Evolutionary conservation across 2,888 invertebrate genomes (phyloP).

Genomic region (Aromia moschata): DNA sequence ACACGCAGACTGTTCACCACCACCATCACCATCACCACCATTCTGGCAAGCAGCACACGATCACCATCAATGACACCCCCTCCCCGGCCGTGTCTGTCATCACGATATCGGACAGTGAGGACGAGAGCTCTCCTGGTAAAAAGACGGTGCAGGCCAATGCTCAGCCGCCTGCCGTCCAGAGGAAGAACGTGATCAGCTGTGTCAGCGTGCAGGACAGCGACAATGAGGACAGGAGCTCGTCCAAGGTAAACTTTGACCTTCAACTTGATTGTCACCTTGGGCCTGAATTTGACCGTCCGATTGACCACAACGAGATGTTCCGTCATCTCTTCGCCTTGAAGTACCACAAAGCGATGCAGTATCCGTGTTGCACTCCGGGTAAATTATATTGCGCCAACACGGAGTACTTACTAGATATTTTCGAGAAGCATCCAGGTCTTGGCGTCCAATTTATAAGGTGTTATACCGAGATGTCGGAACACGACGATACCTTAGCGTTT

Average conservation of each 20-base stretch:
- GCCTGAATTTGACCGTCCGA: neutral
- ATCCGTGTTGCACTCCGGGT: too few species aligned
- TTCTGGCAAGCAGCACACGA: conserved; percentile 78
- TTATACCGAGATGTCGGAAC: too few species aligned
- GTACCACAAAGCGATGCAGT: too few species aligned
- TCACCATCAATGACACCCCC: conserved; percentile 94
- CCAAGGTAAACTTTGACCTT: conserved; percentile 54
- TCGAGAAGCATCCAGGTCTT: too few species aligned
- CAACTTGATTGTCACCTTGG: neutral
- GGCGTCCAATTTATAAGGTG: too few species aligned
- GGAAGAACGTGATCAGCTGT: conserved; percentile 81
- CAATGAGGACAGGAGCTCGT: conserved; percentile 70
- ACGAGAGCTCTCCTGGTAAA: conserved; percentile 72
- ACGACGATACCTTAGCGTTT: too few species aligned
- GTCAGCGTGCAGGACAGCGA: conserved; percentile 82
- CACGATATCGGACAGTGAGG: conserved; percentile 95
- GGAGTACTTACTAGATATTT: too few species aligned
- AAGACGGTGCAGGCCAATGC: conserved; percentile 47
- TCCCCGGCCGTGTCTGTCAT: conserved; percentile 95
- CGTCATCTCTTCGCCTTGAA: neutral
- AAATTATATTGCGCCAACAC: too few species aligned
- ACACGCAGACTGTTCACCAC: conserved; percentile 49
- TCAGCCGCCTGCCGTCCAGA: conserved; percentile 47
- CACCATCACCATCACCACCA: conserved; percentile 59
- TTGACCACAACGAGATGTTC: neutral